Evolutionary conservation across 2,113 vertebrate genomes (phyloP), one percentile per base, ranked within the genome.

Genomic region (Sebastes fasciatus): DNA sequence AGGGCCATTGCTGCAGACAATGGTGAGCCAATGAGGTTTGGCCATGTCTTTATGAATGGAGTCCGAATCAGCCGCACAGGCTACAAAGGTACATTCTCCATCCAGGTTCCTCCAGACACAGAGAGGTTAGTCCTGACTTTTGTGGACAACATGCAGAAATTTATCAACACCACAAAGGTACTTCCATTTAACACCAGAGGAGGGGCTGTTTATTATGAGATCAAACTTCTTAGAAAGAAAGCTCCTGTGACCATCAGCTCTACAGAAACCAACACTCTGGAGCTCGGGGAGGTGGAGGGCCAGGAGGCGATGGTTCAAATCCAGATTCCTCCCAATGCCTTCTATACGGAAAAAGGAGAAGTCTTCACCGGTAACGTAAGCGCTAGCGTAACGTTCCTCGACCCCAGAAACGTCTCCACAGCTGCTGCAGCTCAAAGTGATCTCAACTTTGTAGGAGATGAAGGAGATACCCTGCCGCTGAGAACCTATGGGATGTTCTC

Each of bases 401-500:
- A 99, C 63, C 97, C 98, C 0, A 96, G 98, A 87, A 96, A 98
- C 16, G 79, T 98, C 23, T 96, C 98, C 13, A 94, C 94, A 1
- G 97, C 97, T 12, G 74, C 96, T 0, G 97, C 96, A 57, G 96
- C 97, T 72, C 98, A 97, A 93, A 99, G 98, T 21, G 98, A 99
- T 94, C 95, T 99, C 64, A 99, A 97, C 85, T 99, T 97, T 82
- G 89, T 99, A 7, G 96, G 94, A 0, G 94, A 96, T 0, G 97
- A 99, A 83, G 98, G 98, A 1, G 98, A 99, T 0, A 94, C 96
- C 8, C 90, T 99, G 23, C 98, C 98, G 0, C 95, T 99, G 79
- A 96, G 98, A 83, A 99, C 98, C 0, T 99, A 99, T 0, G 98
- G 98, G 65, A 99, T 99, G 98, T 99, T 99, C 90, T 99, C 98